Percentiles rank a stretch among this genome's conserved stretches.
Evolutionary conservation across 2,113 vertebrate species (phyloP).

Genomic region (Spermophilus dauricus): DNA sequence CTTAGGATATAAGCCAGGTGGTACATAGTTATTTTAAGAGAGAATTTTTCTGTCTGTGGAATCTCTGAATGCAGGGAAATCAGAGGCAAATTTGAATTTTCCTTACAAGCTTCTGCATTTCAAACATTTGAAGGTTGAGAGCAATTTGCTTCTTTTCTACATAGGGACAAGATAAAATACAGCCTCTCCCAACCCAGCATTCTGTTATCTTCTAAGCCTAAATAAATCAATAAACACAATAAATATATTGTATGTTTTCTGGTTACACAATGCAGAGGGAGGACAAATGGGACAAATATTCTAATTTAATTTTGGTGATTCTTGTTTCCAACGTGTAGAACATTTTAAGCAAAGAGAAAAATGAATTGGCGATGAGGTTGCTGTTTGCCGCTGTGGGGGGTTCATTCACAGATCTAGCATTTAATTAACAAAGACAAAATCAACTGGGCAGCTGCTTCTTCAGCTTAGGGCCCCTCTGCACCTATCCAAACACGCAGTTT

Average conservation of each 20-base stretch:
- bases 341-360: constrained; percentile 66
- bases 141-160: constrained; percentile 50
- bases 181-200: constrained; percentile 6
- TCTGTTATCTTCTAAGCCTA: constrained; percentile 58
- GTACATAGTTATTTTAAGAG: constrained; percentile 36
- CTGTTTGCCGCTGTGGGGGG: neutral
- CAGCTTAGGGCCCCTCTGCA: neutral
- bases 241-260: constrained; percentile 38
- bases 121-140: constrained; percentile 44
- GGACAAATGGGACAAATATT: neutral
- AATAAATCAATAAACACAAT: constrained; percentile 61
- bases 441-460: neutral
- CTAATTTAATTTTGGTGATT: constrained; percentile 50
- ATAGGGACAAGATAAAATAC: constrained; percentile 8
- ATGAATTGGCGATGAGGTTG: constrained; percentile 57
- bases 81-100: constrained; percentile 65
- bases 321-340: constrained; percentile 51
- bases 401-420: constrained; percentile 18
- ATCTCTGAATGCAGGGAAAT: constrained; percentile 55
- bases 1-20: constrained; percentile 50
- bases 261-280: constrained; percentile 10
- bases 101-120: constrained; percentile 32
- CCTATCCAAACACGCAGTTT: neutral
- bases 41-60: constrained; percentile 60
- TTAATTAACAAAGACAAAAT: constrained; percentile 61